Percentiles rank a stretch among this genome's conserved stretches.
Conservation (phyloP, 2,797 vertebrate species). For the Sebastes taczanowskii region DNA sequence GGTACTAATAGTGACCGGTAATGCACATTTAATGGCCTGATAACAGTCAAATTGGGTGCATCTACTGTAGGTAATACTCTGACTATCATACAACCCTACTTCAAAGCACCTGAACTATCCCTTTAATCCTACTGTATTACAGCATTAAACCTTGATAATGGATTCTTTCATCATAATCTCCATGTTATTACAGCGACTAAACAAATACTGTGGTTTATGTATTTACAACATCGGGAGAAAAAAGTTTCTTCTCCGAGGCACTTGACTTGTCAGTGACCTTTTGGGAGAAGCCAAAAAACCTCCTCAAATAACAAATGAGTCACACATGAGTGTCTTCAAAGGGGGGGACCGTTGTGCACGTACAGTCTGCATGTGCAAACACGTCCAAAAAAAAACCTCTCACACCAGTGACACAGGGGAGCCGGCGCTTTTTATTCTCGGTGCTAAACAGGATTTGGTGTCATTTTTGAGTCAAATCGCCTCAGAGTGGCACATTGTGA, state of each 20-base stretch:
- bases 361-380: background rate
- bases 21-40: too few species aligned
- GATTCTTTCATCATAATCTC: background rate
- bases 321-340: slow-evolving; percentile 34
- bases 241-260: background rate
- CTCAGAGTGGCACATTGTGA: slow-evolving; percentile 10
- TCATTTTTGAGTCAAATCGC: slow-evolving; percentile 52
- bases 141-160: background rate
- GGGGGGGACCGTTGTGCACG: background rate
- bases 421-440: background rate
- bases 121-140: background rate
- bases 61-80: background rate
- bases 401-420: background rate
- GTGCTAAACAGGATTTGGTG: slow-evolving; percentile 51
- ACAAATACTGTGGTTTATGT: background rate
- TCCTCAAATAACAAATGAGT: slow-evolving; percentile 42
- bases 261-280: slow-evolving; percentile 48
- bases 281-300: background rate
- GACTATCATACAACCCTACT: background rate
- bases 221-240: background rate
- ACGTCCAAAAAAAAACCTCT: background rate
- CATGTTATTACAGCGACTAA: background rate
- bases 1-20: too few species aligned
- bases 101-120: background rate
- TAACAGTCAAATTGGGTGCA: too few species aligned